phyloP scores from a whole-genome alignment of 2,113 vertebrate species.

The Saccopteryx bilineata region DNA sequence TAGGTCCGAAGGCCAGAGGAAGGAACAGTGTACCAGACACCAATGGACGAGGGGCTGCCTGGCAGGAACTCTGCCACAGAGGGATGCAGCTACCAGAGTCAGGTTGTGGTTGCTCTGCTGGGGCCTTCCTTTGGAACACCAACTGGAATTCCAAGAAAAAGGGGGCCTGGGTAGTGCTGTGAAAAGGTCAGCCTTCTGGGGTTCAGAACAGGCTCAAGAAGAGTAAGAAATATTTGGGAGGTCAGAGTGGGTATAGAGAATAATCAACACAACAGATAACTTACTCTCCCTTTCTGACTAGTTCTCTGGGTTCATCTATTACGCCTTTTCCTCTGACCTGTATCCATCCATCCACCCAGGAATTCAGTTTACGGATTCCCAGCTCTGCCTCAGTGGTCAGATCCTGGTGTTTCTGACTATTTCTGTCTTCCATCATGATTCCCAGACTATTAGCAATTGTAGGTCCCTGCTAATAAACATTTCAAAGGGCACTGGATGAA shows the following conservation, averaged over 20 bases:
- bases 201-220: neutral
- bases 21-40: neutral
- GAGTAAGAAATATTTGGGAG: neutral
- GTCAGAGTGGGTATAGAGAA: neutral
- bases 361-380: neutral
- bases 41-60: rapidly evolving
- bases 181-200: neutral
- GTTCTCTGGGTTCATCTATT: neutral
- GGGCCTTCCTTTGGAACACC: neutral
- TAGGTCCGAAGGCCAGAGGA: neutral
- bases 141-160: neutral
- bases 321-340: neutral
- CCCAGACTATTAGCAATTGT: neutral
- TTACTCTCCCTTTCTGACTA: neutral
- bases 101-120: neutral
- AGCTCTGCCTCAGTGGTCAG: neutral
- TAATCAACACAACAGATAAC: neutral
- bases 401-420: neutral
- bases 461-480: neutral
- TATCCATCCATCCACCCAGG: neutral
- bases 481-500: neutral
- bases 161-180: neutral
- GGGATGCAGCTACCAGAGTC: neutral
- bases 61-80: neutral
- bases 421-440: neutral